These are phyloP conservation scores for Atrichornis clamosus DNA, from an alignment of 2,113 vertebrate genomes.

Conservation along the genomic window DNA sequence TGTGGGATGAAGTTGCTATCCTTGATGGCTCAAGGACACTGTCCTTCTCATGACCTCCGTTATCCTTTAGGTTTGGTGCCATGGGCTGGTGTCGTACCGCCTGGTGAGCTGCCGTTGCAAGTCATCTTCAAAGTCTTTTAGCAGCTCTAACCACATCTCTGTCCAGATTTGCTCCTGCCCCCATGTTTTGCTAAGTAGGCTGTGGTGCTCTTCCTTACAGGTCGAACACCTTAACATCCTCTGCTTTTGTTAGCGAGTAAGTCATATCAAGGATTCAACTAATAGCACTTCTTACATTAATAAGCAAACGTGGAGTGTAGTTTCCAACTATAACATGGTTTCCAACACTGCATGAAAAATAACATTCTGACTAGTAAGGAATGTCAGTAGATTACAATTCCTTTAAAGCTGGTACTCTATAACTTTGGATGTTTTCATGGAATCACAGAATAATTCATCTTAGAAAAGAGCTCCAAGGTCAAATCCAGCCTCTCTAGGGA, in stretches of 20 bases:
- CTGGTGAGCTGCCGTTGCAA: background rate
- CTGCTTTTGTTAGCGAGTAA: background rate
- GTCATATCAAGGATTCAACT: background rate
- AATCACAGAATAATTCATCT: background rate
- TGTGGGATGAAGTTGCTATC: background rate
- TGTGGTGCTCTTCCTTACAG: fast-evolving
- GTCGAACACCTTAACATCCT: background rate
- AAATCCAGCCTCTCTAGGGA: no score
- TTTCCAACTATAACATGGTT: background rate
- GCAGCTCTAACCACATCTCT: background rate
- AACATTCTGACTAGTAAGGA: background rate
- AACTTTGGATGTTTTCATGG: fast-evolving
- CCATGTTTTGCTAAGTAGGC: background rate
- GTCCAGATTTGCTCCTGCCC: background rate
- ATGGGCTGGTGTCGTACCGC: background rate
- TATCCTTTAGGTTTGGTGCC: background rate
- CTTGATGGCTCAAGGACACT: background rate
- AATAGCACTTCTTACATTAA: background rate
- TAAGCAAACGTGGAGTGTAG: background rate
- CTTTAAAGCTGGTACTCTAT: background rate
- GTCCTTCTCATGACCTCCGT: background rate
- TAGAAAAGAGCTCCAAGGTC: background rate
- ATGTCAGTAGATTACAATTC: background rate
- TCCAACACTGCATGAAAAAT: background rate
- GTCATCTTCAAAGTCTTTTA: background rate